A percentile compares a stretch with the other conserved stretches of the same genome.
phyloP scores from a whole-genome alignment of 2,888 invertebrate species.

The Lithosia quadra region DNA sequence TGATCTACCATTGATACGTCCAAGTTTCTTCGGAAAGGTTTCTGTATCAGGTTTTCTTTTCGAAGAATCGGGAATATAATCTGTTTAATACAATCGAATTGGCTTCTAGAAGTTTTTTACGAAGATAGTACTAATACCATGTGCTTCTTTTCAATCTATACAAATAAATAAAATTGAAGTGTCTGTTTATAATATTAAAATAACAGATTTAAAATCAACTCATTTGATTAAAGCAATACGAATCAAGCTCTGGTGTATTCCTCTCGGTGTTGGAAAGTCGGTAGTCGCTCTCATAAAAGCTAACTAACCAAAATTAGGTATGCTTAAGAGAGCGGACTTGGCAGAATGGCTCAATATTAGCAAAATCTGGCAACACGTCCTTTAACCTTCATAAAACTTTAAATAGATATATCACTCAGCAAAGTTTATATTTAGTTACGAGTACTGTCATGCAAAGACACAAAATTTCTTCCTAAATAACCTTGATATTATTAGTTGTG shows the following conservation, averaged over 20 bases:
- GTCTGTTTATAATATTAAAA: too few relatives aligned
- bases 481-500: neutral
- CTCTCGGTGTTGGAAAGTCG: too few relatives aligned
- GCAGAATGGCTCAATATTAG: neutral
- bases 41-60: slow-evolving; percentile 6
- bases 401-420: neutral
- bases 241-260: too few relatives aligned
- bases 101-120: neutral
- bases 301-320: too few relatives aligned
- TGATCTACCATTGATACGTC: neutral
- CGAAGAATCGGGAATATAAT: neutral
- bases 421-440: neutral
- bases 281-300: too few relatives aligned
- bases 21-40: neutral
- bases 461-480: neutral
- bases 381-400: neutral
- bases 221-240: too few relatives aligned
- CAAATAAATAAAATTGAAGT: too few relatives aligned
- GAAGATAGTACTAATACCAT: too few relatives aligned
- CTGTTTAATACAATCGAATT: neutral
- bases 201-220: too few relatives aligned
- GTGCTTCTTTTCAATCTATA: too few relatives aligned
- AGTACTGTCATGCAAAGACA: slow-evolving; percentile 1
- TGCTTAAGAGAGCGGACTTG: too few relatives aligned
- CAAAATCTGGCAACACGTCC: neutral